These are phyloP conservation scores for Coryphaenoides rupestris DNA, from an alignment of 2,113 vertebrate species.

Conservation along the genomic window DNA sequence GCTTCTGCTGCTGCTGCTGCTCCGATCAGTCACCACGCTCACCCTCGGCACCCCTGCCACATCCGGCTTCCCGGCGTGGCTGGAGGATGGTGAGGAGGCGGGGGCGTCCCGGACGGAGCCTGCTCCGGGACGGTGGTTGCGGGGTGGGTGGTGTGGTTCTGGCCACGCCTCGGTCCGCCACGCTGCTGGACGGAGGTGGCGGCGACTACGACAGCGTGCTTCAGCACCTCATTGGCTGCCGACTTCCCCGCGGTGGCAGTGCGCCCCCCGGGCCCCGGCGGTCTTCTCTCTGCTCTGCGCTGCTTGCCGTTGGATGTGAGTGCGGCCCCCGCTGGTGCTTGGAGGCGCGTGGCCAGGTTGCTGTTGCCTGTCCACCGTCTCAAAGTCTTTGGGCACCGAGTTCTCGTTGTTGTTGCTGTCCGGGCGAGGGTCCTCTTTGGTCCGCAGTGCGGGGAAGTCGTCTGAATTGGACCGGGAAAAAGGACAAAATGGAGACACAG, in stretches of 20 bases:
- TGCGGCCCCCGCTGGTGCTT: slow-evolving; percentile 66
- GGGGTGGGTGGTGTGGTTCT: slow-evolving; percentile 43
- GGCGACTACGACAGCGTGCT: slow-evolving; percentile 16
- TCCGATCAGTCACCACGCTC: slow-evolving; percentile 19
- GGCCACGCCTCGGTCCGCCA: slow-evolving; percentile 4
- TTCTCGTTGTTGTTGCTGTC: slow-evolving; percentile 95
- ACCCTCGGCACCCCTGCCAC: slow-evolving; percentile 7
- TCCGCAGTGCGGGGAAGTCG: slow-evolving; percentile 78
- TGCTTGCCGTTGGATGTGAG: slow-evolving; percentile 54
- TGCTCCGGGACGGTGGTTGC: too few relatives aligned
- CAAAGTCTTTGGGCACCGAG: slow-evolving; percentile 91
- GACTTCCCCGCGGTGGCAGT: slow-evolving; percentile 70
- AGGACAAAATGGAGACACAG: neutral
- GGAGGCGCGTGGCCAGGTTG: slow-evolving; percentile 81
- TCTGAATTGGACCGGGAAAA: slow-evolving; percentile 61
- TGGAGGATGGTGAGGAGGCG: slow-evolving; percentile 11
- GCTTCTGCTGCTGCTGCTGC: slow-evolving; percentile 35
- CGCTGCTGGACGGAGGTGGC: slow-evolving; percentile 10
- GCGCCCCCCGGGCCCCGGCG: slow-evolving; percentile 55
- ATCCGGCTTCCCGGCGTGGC: slow-evolving; percentile 22
- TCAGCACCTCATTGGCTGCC: slow-evolving; percentile 66
- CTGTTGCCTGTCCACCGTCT: slow-evolving; percentile 86
- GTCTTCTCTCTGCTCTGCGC: slow-evolving; percentile 44
- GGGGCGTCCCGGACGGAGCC: slow-evolving; percentile 4
- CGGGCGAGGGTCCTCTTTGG: slow-evolving; percentile 77